phyloP scores from a whole-genome alignment of 2,888 invertebrate genomes.

The Chloromyia formosa region DNA sequence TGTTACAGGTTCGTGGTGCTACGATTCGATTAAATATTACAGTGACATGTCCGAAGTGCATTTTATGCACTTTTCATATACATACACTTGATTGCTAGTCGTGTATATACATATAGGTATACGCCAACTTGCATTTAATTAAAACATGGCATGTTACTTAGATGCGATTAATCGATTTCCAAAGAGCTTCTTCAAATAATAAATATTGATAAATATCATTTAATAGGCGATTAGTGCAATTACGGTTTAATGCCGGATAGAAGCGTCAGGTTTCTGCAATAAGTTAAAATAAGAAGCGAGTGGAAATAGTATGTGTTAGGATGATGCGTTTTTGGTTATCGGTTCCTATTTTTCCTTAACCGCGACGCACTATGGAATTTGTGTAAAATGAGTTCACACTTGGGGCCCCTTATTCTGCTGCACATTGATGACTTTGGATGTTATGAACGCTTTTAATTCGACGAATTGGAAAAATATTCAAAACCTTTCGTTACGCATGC shows the following conservation, averaged over 20 bases:
- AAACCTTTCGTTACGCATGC: no score
- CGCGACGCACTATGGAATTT: no score
- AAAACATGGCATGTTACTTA: slow-evolving; percentile 39
- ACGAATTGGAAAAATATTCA: no score
- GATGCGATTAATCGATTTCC: slow-evolving; percentile 38
- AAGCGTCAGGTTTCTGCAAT: not conserved
- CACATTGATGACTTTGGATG: no score
- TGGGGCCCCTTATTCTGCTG: no score
- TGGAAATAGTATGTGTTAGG: no score
- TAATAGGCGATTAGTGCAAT: slow-evolving; percentile 14
- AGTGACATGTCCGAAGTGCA: slow-evolving; percentile 24
- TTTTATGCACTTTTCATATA: not conserved
- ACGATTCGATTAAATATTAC: slow-evolving; percentile 30
- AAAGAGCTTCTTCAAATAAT: slow-evolving; percentile 26
- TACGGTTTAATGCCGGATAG: slow-evolving; percentile 5
- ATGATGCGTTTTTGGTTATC: no score
- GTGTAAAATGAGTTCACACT: no score
- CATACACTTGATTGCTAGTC: not conserved
- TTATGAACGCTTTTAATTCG: no score
- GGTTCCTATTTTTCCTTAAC: no score
- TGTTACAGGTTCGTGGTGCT: slow-evolving; percentile 13
- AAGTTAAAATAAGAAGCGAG: no score
- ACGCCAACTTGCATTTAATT: slow-evolving; percentile 31
- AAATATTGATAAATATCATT: slow-evolving; percentile 31
- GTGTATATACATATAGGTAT: not conserved